Evolutionary conservation across 2,888 invertebrate genomes (phyloP), one percentile per base, ranked within the genome.

Genomic region (Lasius fuliginosus): DNA sequence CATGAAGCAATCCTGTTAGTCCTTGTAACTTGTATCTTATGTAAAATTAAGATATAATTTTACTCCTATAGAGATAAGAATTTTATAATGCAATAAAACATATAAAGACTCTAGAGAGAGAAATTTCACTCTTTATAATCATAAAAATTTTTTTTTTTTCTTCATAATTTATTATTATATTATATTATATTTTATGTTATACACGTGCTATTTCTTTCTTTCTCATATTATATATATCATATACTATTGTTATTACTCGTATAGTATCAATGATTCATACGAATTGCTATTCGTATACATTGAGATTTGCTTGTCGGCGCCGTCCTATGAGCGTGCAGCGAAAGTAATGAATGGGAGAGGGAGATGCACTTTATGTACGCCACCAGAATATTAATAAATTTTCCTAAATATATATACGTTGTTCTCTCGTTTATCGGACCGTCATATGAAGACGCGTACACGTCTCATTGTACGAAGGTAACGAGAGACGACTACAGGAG

Each of bases 391-490:
- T 8, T 23, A 15, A 71, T 30, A 71, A 71, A 23, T 71, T 71
- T 71, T 56, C 15, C 12, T 5, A 33, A 12, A 46, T 36, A 46
- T 30, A 46, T 30, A 46, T 68, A 68, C 18, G 27, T 60, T 60
- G 30, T 53, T 49, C n/a, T 53, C 49, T 53, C 53, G 27, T 69
- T 42, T 79, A 53, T 71, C 46, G 36, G 46, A 36, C 23, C 23
- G 33, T 36, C 73, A 33, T 71, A 67, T 42, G 65, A 56, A 58
- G 76, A 81, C 53, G 42, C 56, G 67, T 58, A 82, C 53, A 67
- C 68, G 46, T 68, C 83, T 60, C 62, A 83, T 68, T 75, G 83
- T 81, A 40, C 64, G 77, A 82, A 84, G 82, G 84, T 77, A 85
- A 81, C 56, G 53, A 77, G 64, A 87, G 87, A 84, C 79, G 49